Evolutionary conservation across 2,888 invertebrate genomes (phyloP).

Genomic region (Drosophila dives): DNA sequence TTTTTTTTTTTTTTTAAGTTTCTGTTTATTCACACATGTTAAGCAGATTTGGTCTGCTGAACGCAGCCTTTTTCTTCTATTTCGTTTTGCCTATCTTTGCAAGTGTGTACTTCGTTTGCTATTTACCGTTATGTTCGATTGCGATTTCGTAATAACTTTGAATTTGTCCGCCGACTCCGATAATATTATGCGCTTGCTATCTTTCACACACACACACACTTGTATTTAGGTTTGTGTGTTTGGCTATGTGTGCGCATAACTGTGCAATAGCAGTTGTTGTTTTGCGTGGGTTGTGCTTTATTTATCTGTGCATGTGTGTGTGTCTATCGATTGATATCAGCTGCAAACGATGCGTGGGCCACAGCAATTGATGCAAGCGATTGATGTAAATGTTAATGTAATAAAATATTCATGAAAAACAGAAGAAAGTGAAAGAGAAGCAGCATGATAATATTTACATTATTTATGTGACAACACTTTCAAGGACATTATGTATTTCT

Average conservation of each 20-base stretch:
- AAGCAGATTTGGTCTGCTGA: constrained; percentile 12
- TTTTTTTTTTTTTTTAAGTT: neutral
- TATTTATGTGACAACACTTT: neutral
- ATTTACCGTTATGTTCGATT: constrained; percentile 79
- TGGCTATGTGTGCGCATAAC: constrained; percentile 39
- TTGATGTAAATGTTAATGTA: constrained; percentile 46
- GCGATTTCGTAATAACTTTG: constrained; percentile 76
- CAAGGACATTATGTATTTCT: constrained; percentile 14
- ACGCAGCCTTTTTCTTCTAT: constrained; percentile 28
- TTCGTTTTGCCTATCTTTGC: constrained; percentile 34
- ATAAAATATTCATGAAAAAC: constrained; percentile 55
- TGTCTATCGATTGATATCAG: constrained; percentile 49
- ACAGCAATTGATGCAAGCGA: constrained; percentile 45
- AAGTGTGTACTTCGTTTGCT: constrained; percentile 54
- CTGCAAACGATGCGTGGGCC: constrained; percentile 23
- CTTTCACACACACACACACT: constrained; percentile 19
- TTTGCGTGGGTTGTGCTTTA: constrained; percentile 65
- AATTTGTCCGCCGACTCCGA: constrained; percentile 62
- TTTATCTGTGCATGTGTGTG: constrained; percentile 43
- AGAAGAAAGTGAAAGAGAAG: constrained; percentile 19
- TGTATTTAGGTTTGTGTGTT: constrained; percentile 14
- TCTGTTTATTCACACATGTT: neutral
- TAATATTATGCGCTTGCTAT: constrained; percentile 61
- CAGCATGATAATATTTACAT: constrained; percentile 13
- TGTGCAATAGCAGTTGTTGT: constrained; percentile 48